Percentiles rank a stretch among this genome's conserved stretches.
Evolutionary conservation across 2,113 vertebrate species (phyloP).

Genomic region (Romanogobio albipinnatus): DNA sequence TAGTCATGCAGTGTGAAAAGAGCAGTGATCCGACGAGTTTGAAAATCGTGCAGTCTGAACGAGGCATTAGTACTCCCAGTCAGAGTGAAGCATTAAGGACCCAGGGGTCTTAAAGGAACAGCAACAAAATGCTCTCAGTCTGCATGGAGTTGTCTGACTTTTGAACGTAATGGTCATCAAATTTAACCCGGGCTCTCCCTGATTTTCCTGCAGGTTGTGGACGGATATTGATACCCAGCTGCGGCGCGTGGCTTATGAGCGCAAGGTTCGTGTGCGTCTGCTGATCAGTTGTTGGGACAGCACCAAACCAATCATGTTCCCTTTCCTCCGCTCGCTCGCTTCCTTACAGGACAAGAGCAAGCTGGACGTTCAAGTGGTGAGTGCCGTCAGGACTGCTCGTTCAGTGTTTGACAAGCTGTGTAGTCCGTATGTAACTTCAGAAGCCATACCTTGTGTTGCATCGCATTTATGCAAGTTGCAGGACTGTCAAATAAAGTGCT

Average conservation of each 20-base stretch:
- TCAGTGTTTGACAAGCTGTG: neutral
- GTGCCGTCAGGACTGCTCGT: constrained; percentile 44
- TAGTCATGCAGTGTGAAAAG: no score
- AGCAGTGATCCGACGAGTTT: no score
- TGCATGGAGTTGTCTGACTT: neutral
- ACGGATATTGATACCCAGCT: constrained; percentile 79
- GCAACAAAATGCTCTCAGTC: neutral
- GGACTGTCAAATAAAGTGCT: no score
- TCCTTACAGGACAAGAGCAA: constrained; percentile 73
- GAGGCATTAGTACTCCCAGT: neutral
- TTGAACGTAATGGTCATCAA: neutral
- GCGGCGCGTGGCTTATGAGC: constrained; percentile 76
- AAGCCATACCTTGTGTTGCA: neutral
- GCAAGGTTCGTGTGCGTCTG: constrained; percentile 71
- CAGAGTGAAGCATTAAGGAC: neutral
- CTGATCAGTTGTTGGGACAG: constrained; percentile 84
- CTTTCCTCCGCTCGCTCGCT: constrained; percentile 86
- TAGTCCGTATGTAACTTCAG: neutral
- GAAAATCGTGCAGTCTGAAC: no score
- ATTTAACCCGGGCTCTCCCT: neutral
- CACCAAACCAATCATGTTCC: constrained; percentile 76
- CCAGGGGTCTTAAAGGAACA: neutral
- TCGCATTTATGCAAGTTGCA: neutral
- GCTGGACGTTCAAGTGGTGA: constrained; percentile 85
- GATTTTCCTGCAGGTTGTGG: constrained; percentile 82